A percentile compares a stretch with the other conserved stretches of the same genome.
Conservation (phyloP, 2,797 vertebrate genomes). For the Amblyraja radiata region DNA sequence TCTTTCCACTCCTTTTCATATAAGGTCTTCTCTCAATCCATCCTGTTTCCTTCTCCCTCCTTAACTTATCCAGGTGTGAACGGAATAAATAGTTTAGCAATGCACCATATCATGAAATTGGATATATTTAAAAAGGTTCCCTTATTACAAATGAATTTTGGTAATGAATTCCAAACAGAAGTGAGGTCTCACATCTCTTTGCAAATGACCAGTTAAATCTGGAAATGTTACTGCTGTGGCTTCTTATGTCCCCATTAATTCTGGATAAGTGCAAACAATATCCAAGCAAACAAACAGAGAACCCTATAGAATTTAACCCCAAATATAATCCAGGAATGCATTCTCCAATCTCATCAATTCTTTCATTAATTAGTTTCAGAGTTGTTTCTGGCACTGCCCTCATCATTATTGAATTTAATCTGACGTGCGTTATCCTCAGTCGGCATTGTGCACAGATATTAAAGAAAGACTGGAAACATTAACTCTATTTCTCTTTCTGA, state of each 20-base stretch:
- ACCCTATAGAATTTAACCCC: not conserved
- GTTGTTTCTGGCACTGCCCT: no score
- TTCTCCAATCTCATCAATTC: not conserved
- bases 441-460: no score
- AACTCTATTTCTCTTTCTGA: no score
- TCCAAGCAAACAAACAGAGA: not conserved
- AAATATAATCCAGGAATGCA: not conserved
- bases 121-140: not conserved
- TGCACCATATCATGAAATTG: not conserved
- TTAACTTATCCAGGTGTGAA: not conserved
- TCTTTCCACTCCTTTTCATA: not conserved
- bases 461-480: no score
- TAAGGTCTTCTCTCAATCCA: not conserved
- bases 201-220: not conserved
- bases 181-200: not conserved
- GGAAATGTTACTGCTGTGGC: not conserved
- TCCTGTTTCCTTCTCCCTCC: not conserved
- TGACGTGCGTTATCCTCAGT: not conserved
- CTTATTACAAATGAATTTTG: not conserved
- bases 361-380: not conserved
- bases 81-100: not conserved
- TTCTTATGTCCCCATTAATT: not conserved
- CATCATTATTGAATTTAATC: not conserved
- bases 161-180: not conserved
- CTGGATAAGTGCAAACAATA: not conserved